Base-by-base conservation (phyloP, 37 sponge, comb jelly and placozoan species). In the Haliclona indistincta region DNA sequence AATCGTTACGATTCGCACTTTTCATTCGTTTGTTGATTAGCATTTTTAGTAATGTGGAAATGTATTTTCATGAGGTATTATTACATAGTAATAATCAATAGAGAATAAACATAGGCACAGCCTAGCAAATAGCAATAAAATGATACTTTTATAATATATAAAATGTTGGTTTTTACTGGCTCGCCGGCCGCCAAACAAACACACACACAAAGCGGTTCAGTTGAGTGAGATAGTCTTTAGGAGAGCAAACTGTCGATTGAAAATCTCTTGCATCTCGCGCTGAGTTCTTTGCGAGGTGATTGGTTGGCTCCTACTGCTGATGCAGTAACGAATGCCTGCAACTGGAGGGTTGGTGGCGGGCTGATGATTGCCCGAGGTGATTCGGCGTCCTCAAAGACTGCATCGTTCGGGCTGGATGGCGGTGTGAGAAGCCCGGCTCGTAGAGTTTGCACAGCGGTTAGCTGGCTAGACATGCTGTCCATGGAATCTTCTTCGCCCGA, bases 361-460 rank as follows among this genome's bases (percentile, higher is more conserved):
- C 61, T 68, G 37, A 13, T 20, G 77, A 11, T 34, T 63, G 51
- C 19, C 49, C 20, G 43, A 43, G 49, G 25, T 38, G 60, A 54
- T 55, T 40, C 56, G 35, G 52, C 40, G 25, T 55, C 58, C 2
- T 23, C 10, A 23, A 70, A 74, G n/a, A 74, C 74, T 2, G 40
- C 63, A 39, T 86, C 74, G 23, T 84, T 77, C 6, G 91, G 91
- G 36, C 91, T 90, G 23, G 80, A 85, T 0, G 91, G 91, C n/a
- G 91, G 91, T 28, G 91, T 90, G n/a, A 90, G 82, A 0, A 90
- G 75, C 2, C 60, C 67, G 0, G 88, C 43, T 13, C 56, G 64
- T 20, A 39, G 22, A 2, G 60, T 35, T 34, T 28, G 38, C 35
- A 13, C 4, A 40, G 8, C 2, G 58, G 43, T 6, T 29, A 6